Evolutionary conservation across 1,140 invertebrate genomes (phyloP).

Genomic region (Acromyrmex heyeri): DNA sequence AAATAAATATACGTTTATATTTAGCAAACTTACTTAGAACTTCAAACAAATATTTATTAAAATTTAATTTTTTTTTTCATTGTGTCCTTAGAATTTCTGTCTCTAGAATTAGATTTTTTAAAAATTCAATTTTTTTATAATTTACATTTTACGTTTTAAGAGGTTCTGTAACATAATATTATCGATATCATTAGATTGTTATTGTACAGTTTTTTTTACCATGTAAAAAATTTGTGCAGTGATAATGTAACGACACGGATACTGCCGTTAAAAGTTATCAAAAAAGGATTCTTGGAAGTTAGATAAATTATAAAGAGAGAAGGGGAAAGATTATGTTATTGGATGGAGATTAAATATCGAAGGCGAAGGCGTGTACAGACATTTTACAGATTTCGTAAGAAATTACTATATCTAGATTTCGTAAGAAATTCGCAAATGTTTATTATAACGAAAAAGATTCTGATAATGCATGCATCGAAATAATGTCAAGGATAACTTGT

Average conservation of each 20-base stretch:
- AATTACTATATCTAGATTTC: slow-evolving; percentile 69
- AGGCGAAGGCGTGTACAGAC: not conserved
- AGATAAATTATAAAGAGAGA: not conserved
- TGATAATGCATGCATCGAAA: slow-evolving; percentile 79
- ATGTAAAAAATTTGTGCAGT: too few relatives aligned
- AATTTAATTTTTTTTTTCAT: too few relatives aligned
- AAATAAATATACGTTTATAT: too few relatives aligned
- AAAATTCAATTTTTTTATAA: not conserved
- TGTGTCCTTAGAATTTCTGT: not conserved
- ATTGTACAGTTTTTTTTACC: too few relatives aligned
- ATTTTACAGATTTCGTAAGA: slow-evolving; percentile 76
- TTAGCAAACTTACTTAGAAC: too few relatives aligned
- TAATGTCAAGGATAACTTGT: slow-evolving; percentile 85
- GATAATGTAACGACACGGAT: too few relatives aligned
- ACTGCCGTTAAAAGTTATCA: too few relatives aligned
- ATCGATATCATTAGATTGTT: too few relatives aligned
- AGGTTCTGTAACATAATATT: too few relatives aligned
- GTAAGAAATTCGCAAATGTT: slow-evolving; percentile 75
- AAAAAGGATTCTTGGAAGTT: not conserved
- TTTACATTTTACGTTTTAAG: not conserved
- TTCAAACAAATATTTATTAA: too few relatives aligned
- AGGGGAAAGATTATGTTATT: slow-evolving; percentile 9
- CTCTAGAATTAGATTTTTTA: not conserved
- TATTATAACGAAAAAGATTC: slow-evolving; percentile 72
- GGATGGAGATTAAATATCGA: slow-evolving; percentile 41